Conservation (phyloP, 2,888 invertebrate genomes). For the Hofmannophila pseudospretella region DNA sequence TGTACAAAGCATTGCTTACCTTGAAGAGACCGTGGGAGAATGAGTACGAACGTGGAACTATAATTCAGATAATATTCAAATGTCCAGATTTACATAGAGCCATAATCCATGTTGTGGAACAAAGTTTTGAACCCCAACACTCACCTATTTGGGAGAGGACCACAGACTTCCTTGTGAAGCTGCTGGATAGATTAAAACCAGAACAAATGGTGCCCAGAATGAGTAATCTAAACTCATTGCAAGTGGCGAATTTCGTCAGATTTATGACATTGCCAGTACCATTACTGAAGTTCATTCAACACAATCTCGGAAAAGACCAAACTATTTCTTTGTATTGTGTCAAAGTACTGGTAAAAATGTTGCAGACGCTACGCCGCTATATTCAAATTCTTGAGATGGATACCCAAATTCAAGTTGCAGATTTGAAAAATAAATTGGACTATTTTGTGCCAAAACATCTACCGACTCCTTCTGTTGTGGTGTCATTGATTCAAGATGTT, state of each 20-base stretch:
- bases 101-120: slow-evolving; percentile 77
- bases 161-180: slow-evolving; percentile 57
- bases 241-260: slow-evolving; percentile 71
- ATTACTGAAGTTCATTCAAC: slow-evolving; percentile 63
- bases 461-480: slow-evolving; percentile 48
- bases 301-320: slow-evolving; percentile 48
- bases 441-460: slow-evolving; percentile 68
- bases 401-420: slow-evolving; percentile 30
- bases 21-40: slow-evolving; percentile 84
- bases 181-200: slow-evolving; percentile 66
- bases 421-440: slow-evolving; percentile 55
- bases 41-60: slow-evolving; percentile 79
- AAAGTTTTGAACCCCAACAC: slow-evolving; percentile 79
- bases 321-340: slow-evolving; percentile 65
- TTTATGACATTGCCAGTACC: slow-evolving; percentile 69
- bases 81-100: slow-evolving; percentile 86
- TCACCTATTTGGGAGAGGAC: slow-evolving; percentile 75
- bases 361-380: slow-evolving; percentile 69
- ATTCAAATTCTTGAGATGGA: slow-evolving; percentile 69
- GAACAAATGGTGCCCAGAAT: slow-evolving; percentile 67
- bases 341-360: slow-evolving; percentile 74
- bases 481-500: slow-evolving; percentile 49
- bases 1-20: slow-evolving; percentile 80
- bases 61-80: slow-evolving; percentile 79
- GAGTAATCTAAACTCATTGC: slow-evolving; percentile 59